Evolutionary conservation across 2,888 invertebrate species (phyloP).

Genomic region (Oxystoma pomonae): DNA sequence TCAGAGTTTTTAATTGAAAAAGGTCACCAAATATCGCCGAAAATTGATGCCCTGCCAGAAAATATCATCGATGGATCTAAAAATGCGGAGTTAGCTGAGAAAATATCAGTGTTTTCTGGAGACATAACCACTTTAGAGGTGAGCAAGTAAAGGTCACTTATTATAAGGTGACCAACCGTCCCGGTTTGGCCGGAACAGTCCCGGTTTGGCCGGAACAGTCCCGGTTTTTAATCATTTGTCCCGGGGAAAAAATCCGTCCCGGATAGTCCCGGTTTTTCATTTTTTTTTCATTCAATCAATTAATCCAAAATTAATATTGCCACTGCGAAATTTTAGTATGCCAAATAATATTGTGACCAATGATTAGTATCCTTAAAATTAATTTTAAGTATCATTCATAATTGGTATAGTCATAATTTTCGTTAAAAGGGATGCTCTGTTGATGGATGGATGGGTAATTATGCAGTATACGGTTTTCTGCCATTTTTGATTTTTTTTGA

Average conservation of each 20-base stretch:
- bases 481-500: too few species aligned
- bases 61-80: slow-evolving; percentile 45
- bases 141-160: too few species aligned
- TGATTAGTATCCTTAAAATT: too few species aligned
- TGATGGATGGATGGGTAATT: too few species aligned
- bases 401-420: too few species aligned
- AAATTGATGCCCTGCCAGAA: slow-evolving; percentile 37
- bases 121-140: slow-evolving; percentile 81
- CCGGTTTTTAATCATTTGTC: background rate
- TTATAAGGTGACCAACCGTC: background rate
- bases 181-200: background rate
- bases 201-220: background rate
- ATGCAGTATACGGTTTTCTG: too few species aligned
- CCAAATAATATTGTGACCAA: too few species aligned
- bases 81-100: slow-evolving; percentile 53
- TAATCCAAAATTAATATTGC: too few species aligned
- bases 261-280: background rate
- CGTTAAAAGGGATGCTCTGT: too few species aligned
- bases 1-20: slow-evolving; percentile 45
- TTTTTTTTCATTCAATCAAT: too few species aligned
- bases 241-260: background rate
- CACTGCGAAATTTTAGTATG: too few species aligned
- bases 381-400: too few species aligned
- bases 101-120: slow-evolving; percentile 66
- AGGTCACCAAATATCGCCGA: slow-evolving; percentile 39